phyloP scores from a whole-genome alignment of 2,797 vertebrate genomes.

The Manis pentadactyla region DNA sequence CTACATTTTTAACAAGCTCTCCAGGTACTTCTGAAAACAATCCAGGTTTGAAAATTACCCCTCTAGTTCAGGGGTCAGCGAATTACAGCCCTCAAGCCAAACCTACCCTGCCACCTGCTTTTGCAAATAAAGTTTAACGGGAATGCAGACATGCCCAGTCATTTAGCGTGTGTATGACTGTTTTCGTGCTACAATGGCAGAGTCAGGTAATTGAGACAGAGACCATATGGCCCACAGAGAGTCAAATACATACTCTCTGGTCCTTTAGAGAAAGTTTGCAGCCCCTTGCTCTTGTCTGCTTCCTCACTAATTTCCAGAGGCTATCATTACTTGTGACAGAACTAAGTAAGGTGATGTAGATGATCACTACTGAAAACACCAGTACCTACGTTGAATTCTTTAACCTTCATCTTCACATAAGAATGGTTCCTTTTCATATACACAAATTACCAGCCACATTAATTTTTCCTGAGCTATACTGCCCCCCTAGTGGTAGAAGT shows the following conservation, averaged over 20 bases:
- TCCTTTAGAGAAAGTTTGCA: not conserved
- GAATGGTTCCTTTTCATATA: not conserved
- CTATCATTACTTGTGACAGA: not conserved
- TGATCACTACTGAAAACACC: not conserved
- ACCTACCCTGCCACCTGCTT: not conserved
- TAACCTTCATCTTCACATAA: not conserved
- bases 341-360: not conserved
- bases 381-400: not conserved
- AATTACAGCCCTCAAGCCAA: not conserved
- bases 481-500: constrained; percentile 82
- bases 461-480: constrained; percentile 77
- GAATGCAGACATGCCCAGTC: not conserved
- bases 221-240: not conserved
- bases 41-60: not conserved
- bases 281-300: not conserved
- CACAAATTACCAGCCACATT: not conserved
- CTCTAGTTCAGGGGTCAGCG: not conserved
- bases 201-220: not conserved
- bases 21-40: not conserved
- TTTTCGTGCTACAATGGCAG: not conserved
- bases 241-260: not conserved
- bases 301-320: not conserved
- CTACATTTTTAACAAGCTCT: not conserved
- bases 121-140: constrained; percentile 41
- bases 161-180: not conserved